Conservation (phyloP, 2,888 invertebrate species). For the Morinoia aosen region DNA sequence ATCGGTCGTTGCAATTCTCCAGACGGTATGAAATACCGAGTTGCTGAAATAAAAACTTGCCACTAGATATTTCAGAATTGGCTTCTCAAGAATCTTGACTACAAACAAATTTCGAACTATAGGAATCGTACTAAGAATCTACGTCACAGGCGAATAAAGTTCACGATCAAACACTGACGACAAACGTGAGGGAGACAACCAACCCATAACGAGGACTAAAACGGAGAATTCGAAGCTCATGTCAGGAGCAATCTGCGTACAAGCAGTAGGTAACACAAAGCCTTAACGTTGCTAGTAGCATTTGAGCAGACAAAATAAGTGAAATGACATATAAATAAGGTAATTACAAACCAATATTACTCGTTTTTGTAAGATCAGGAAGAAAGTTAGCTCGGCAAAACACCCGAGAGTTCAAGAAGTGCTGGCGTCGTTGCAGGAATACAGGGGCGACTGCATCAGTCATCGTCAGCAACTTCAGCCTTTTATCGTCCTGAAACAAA, state of each 20-base stretch:
- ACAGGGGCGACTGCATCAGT: no score
- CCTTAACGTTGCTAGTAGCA: not conserved
- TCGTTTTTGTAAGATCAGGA: constrained; percentile 28
- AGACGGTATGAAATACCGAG: not conserved
- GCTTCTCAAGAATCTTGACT: not conserved
- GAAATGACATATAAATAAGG: not conserved
- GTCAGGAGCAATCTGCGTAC: not conserved
- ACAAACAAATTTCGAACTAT: not conserved
- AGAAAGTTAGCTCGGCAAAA: constrained; percentile 6
- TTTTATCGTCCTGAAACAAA: no score
- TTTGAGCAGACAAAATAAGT: constrained; percentile 12
- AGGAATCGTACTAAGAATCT: not conserved
- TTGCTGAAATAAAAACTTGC: not conserved
- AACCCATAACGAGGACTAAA: not conserved
- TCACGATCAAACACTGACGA: not conserved
- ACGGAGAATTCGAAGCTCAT: not conserved
- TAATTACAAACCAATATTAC: constrained; percentile 40
- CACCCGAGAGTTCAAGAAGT: not conserved
- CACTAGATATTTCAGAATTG: not conserved
- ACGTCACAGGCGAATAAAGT: not conserved
- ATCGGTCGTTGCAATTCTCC: not conserved
- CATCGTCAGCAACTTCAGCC: not conserved
- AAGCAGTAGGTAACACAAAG: not conserved
- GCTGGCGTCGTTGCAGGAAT: not conserved
- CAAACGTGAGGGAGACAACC: not conserved